Percentiles rank a stretch among this genome's conserved stretches.
phyloP scores from a whole-genome alignment of 2,113 vertebrate species.

The Thermophis baileyi region DNA sequence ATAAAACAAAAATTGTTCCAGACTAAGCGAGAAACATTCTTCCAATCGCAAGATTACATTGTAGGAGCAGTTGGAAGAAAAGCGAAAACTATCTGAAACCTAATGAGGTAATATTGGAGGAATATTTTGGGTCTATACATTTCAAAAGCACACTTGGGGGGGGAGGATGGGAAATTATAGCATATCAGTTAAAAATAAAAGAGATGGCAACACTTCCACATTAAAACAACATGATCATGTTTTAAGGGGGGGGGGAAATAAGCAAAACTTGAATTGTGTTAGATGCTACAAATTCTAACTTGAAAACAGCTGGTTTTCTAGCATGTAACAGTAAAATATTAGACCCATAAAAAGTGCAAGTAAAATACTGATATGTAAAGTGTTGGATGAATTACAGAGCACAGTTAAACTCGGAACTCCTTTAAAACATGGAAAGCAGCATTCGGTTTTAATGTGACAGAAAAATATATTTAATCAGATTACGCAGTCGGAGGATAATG shows the following conservation, averaged over 20 bases:
- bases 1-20: conserved; percentile 30
- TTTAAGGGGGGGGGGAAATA: conserved; percentile 45
- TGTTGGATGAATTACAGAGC: conserved; percentile 53
- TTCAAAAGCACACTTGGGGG: conserved; percentile 45
- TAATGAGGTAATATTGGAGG: conserved; percentile 66
- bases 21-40: conserved; percentile 16
- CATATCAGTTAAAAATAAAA: conserved; percentile 57
- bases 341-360: conserved; percentile 60
- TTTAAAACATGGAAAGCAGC: conserved; percentile 68
- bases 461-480: conserved; percentile 60
- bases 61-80: conserved; percentile 52
- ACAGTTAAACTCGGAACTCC: conserved; percentile 58
- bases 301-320: conserved; percentile 30
- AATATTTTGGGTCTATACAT: conserved; percentile 59
- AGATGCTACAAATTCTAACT: conserved; percentile 42
- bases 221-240: conserved; percentile 56
- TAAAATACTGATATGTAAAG: conserved; percentile 63
- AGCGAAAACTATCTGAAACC: conserved; percentile 44
- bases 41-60: conserved; percentile 36
- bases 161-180: conserved; percentile 44
- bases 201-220: conserved; percentile 61
- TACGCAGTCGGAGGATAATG: conserved; percentile 53
- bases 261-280: conserved; percentile 39
- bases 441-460: conserved; percentile 58
- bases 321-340: conserved; percentile 52